These are phyloP conservation scores for Hirudinaria manillensis DNA, from an alignment of 2,888 invertebrate genomes.

Conservation along the genomic window DNA sequence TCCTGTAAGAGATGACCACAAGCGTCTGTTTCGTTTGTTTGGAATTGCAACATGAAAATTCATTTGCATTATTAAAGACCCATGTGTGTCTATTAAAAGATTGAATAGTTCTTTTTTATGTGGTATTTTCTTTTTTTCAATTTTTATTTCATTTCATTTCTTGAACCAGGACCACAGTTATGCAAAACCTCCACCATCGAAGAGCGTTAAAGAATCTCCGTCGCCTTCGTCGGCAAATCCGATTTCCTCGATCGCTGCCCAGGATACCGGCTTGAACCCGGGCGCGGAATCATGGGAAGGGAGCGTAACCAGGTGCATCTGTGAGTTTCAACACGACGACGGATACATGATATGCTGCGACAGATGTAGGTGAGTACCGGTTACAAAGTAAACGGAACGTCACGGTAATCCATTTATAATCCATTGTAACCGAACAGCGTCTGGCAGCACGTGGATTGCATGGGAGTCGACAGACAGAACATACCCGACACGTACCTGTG, in stretches of 20 bases:
- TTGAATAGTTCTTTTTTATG: too few relatives aligned
- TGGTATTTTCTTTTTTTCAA: neutral
- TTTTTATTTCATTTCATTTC: neutral
- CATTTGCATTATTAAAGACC: too few relatives aligned
- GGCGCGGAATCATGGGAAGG: constrained; percentile 34
- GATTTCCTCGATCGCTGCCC: neutral
- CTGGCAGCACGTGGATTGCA: constrained; percentile 96
- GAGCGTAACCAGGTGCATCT: constrained; percentile 77
- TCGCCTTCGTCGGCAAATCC: neutral
- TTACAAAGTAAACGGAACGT: neutral
- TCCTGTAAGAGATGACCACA: neutral
- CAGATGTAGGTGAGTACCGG: constrained; percentile 68
- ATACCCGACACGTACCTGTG: constrained; percentile 90
- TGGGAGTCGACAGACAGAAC: constrained; percentile 81
- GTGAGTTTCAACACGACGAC: constrained; percentile 87
- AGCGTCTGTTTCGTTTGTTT: neutral
- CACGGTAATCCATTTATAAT: neutral
- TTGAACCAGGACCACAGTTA: constrained; percentile 66
- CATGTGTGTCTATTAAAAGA: too few relatives aligned
- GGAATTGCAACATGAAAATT: neutral
- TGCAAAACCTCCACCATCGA: constrained; percentile 64
- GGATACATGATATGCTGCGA: constrained; percentile 98
- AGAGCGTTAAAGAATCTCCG: constrained; percentile 49
- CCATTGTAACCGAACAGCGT: constrained; percentile 58
- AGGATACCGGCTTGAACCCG: neutral